Evolutionary conservation across 2,888 invertebrate species (phyloP).

Genomic region (Synergus gifuensis): DNA sequence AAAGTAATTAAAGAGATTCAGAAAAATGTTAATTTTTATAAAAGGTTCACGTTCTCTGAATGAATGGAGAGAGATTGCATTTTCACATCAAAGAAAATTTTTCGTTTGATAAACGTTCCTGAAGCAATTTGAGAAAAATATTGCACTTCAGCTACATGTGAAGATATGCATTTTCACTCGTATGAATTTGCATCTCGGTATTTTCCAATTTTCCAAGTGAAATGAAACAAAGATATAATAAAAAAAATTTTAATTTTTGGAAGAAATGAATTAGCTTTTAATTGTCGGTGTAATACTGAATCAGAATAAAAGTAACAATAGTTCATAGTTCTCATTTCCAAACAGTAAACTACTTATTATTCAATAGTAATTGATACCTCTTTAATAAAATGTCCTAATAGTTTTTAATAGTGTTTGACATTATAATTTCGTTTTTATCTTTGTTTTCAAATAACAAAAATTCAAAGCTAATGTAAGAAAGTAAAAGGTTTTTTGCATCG

Average conservation of each 20-base stretch:
- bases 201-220: background rate
- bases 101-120: conserved; percentile 14
- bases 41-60: background rate
- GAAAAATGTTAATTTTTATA: conserved; percentile 4
- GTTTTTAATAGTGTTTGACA: too few species aligned
- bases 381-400: too few species aligned
- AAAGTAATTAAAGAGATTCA: background rate
- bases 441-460: too few species aligned
- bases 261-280: too few species aligned
- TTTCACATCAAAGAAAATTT: conserved; percentile 25
- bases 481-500: too few species aligned
- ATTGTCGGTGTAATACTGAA: too few species aligned
- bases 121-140: background rate
- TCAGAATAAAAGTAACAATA: too few species aligned
- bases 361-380: too few species aligned
- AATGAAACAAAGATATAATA: background rate
- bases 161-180: background rate
- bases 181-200: background rate
- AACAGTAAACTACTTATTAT: too few species aligned
- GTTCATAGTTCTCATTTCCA: too few species aligned
- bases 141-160: background rate
- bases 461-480: too few species aligned
- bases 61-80: background rate
- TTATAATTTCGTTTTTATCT: too few species aligned
- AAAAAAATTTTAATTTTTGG: background rate